These are phyloP conservation scores for Acyrthosiphon pisum DNA, from an alignment of 1,140 invertebrate species.

Conservation along the genomic window DNA sequence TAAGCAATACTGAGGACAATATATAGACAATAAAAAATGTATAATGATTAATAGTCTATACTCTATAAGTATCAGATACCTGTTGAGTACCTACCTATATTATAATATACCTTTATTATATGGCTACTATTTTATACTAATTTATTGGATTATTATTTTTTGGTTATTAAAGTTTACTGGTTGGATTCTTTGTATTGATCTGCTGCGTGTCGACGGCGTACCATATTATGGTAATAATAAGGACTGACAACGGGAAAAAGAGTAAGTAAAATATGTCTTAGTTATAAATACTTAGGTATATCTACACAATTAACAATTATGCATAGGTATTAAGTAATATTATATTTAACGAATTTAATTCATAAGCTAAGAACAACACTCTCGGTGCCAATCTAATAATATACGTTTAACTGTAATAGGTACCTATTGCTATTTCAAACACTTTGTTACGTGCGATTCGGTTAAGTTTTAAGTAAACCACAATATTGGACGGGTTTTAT, in stretches of 20 bases:
- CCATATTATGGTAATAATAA: not conserved
- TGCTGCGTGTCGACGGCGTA: constrained; percentile 10
- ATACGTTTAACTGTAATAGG: too few relatives aligned
- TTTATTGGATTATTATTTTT: not conserved
- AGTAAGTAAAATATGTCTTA: not conserved
- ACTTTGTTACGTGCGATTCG: not conserved
- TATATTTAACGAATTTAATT: not conserved
- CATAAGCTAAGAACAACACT: not conserved
- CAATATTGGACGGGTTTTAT: not conserved
- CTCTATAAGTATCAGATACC: too few relatives aligned
- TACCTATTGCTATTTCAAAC: not conserved
- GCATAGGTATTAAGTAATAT: not conserved
- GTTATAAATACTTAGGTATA: not conserved
- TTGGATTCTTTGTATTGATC: not conserved
- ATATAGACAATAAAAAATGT: not conserved
- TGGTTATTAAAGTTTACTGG: not conserved
- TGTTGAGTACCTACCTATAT: too few relatives aligned
- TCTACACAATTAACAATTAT: not conserved
- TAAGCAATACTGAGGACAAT: not conserved
- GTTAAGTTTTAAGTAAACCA: not conserved
- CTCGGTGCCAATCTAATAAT: not conserved
- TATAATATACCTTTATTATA: not conserved
- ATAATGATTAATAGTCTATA: too few relatives aligned
- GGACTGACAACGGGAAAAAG: not conserved
- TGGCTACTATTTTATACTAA: not conserved